Evolutionary conservation across 1,140 invertebrate genomes (phyloP).

Genomic region (Halictus rubicundus): DNA sequence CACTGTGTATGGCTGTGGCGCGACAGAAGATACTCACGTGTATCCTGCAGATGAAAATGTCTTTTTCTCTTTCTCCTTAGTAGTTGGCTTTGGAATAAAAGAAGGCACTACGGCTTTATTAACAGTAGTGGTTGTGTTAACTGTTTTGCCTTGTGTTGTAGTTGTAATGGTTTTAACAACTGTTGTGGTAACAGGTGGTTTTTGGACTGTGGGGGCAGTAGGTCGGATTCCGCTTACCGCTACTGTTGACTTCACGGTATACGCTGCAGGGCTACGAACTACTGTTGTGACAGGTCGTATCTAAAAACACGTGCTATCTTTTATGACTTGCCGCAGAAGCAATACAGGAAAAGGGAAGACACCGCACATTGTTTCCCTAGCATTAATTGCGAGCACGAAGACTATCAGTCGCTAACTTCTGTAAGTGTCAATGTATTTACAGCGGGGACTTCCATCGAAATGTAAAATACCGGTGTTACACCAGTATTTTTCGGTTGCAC

Average conservation of each 20-base stretch:
- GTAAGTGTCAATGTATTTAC: not conserved
- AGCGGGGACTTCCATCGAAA: too few relatives aligned
- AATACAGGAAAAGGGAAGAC: not conserved
- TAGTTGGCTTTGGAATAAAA: conserved; percentile 76
- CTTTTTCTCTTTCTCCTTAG: conserved; percentile 86
- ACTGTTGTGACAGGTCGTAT: conserved; percentile 67
- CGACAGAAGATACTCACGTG: conserved; percentile 71
- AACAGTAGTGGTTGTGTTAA: conserved; percentile 72
- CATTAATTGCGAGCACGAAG: not conserved
- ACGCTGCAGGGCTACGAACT: conserved; percentile 70
- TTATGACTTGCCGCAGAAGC: not conserved
- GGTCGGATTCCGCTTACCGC: conserved; percentile 71
- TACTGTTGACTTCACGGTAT: conserved; percentile 73
- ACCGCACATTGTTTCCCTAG: not conserved
- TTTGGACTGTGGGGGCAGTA: conserved; percentile 71
- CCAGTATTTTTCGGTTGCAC: too few relatives aligned
- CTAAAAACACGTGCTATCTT: conserved; percentile 31
- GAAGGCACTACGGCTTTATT: conserved; percentile 80
- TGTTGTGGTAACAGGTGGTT: conserved; percentile 68
- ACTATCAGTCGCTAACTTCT: not conserved
- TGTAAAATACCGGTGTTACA: too few relatives aligned
- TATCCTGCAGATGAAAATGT: conserved; percentile 81
- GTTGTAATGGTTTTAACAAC: conserved; percentile 71
- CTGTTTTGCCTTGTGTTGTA: conserved; percentile 72
- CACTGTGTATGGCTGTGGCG: not conserved